Base-by-base conservation (phyloP, 2,797 vertebrate species). In the Phoebastria nigripes region DNA sequence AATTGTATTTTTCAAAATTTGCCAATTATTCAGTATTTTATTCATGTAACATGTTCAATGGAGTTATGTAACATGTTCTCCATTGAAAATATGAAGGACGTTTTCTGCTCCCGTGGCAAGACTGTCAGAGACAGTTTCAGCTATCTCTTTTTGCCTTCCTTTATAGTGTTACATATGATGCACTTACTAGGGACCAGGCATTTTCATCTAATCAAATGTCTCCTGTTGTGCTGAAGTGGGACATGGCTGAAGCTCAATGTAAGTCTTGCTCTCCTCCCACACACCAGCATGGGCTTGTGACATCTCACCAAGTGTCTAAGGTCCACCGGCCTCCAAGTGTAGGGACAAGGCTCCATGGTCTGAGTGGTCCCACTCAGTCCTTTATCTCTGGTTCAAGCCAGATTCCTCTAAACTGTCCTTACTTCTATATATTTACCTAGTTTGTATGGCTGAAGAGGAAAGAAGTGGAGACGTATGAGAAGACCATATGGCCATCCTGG, bases 281-380 rank as follows among this genome's bases (percentile, higher is more conserved):
- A 0, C 19, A 62, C 16, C 25, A 67, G 18, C 0, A 1, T 11
- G 22, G 13, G 19, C 24, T 65, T 74, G 6, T 44, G 66, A 31
- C 29, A 24, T 33, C 12, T 76, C 62, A 49, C 21, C 3, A 4
- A 16, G 11, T 20, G 25, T 44, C 39, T 59, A 42, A 78, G 29
- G 10, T 35, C 37, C 13, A 28, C 15, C 21, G 1, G 1, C 19
- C 29, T 67, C 31, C 66, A 33, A 46, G 6, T 4, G 4, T 5
- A 49, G 31, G 3, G 18, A 58, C 13, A 87, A 49, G n/a, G 33
- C 15, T 78, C 31, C 37, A 15, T 24, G 28, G 15, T 49, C 55
- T 33, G 66, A 47, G 15, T 44, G 61, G n/a, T 73, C 46, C 17
- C 56, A 16, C 3, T 33, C 22, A 66, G 47, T 58, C 28, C 19